A percentile compares a stretch with the other conserved stretches of the same genome.
Conservation (phyloP, 2,113 vertebrate species). For the Gymnogyps californianus region DNA sequence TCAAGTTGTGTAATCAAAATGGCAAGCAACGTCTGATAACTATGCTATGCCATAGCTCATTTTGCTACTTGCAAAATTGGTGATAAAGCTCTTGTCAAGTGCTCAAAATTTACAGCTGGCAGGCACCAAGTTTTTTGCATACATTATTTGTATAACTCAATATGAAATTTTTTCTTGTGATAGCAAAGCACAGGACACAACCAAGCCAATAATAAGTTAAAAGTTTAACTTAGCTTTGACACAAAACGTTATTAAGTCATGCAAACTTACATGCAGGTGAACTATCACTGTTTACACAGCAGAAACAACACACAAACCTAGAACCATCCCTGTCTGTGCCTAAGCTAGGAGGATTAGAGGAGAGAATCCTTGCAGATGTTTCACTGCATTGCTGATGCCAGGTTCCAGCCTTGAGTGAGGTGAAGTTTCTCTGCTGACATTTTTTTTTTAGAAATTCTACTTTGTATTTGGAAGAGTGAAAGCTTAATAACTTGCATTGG, state of each 20-base stretch:
- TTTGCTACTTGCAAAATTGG: background rate
- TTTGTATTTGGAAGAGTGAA: background rate
- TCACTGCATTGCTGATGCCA: constrained; percentile 1
- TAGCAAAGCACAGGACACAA: constrained; percentile 8
- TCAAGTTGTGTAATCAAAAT: background rate
- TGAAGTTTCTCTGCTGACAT: background rate
- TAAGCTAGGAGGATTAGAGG: background rate
- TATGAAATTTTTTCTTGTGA: background rate
- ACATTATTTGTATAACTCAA: background rate
- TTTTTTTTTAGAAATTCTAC: background rate
- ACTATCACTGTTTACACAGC: background rate
- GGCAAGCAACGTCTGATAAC: background rate
- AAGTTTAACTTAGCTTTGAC: background rate
- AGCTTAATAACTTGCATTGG: background rate
- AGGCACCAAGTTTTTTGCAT: background rate
- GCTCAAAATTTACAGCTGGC: background rate
- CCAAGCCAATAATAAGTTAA: background rate
- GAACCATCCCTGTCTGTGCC: background rate
- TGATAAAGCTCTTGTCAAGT: background rate
- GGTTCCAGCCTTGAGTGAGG: background rate
- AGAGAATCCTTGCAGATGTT: background rate
- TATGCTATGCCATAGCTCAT: background rate
- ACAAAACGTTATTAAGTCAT: background rate
- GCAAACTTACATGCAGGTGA: background rate
- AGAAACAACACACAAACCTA: background rate